Percentiles rank a stretch among this genome's conserved stretches.
Evolutionary conservation across 2,888 invertebrate species (phyloP).

Genomic region (Sarcophaga caerulescens): DNA sequence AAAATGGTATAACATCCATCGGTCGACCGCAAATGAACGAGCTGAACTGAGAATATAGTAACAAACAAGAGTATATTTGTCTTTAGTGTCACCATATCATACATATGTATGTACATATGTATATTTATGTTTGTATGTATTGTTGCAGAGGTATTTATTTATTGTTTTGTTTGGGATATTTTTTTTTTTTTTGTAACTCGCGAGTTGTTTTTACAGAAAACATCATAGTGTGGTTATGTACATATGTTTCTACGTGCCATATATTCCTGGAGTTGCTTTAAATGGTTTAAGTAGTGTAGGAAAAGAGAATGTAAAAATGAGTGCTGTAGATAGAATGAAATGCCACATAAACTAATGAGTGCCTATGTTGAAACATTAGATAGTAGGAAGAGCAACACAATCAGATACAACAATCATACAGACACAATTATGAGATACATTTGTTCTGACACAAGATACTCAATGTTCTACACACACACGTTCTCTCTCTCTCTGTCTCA

Average conservation of each 20-base stretch:
- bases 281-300: constrained; percentile 33
- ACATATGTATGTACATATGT: neutral
- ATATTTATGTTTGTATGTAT: constrained; percentile 42
- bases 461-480: constrained; percentile 46
- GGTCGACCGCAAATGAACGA: constrained; percentile 68
- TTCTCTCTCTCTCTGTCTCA: too few relatives aligned
- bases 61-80: constrained; percentile 57
- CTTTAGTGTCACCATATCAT: constrained; percentile 66
- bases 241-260: constrained; percentile 8
- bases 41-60: constrained; percentile 28
- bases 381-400: constrained; percentile 45
- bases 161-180: constrained; percentile 9
- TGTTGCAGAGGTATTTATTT: constrained; percentile 3
- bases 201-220: constrained; percentile 51
- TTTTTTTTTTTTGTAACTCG: constrained; percentile 46
- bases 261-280: constrained; percentile 48
- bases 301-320: constrained; percentile 42
- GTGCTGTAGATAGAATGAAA: constrained; percentile 69
- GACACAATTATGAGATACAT: constrained; percentile 63
- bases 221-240: neutral
- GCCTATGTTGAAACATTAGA: constrained; percentile 64
- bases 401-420: constrained; percentile 69
- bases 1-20: constrained; percentile 61
- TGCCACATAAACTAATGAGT: constrained; percentile 65
- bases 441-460: constrained; percentile 64